Evolutionary conservation across 2,113 vertebrate species (phyloP).

Genomic region (Cyanistes caeruleus): DNA sequence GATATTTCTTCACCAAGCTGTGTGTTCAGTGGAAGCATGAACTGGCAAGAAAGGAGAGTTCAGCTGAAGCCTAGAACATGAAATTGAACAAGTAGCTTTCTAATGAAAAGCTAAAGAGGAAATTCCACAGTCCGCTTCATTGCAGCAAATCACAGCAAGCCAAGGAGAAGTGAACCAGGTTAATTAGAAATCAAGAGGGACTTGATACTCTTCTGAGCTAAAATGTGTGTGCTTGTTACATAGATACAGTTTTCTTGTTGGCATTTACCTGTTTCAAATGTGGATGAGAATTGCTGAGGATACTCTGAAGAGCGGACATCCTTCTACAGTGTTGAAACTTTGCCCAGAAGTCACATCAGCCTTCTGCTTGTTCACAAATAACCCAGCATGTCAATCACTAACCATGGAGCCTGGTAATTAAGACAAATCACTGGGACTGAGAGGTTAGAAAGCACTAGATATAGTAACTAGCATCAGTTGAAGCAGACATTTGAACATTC

Average conservation of each 20-base stretch:
- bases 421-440: neutral
- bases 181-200: neutral
- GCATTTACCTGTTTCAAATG: neutral
- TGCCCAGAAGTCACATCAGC: neutral
- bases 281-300: neutral
- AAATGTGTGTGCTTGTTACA: neutral
- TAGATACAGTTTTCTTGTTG: neutral
- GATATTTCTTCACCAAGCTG: neutral
- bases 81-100: constrained; percentile 12
- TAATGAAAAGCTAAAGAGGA: neutral
- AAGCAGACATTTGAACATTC: neutral
- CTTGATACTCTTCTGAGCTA: neutral
- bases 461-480: neutral
- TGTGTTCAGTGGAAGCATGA: neutral
- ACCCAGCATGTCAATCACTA: neutral
- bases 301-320: neutral
- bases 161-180: neutral
- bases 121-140: neutral
- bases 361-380: neutral
- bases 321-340: neutral
- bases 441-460: neutral
- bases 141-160: neutral
- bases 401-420: neutral
- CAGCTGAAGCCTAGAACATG: neutral
- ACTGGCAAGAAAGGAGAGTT: neutral